A percentile compares a stretch with the other conserved stretches of the same genome.
Conservation (phyloP, 1,140 invertebrate genomes). For the Bathynomus jamesi region DNA sequence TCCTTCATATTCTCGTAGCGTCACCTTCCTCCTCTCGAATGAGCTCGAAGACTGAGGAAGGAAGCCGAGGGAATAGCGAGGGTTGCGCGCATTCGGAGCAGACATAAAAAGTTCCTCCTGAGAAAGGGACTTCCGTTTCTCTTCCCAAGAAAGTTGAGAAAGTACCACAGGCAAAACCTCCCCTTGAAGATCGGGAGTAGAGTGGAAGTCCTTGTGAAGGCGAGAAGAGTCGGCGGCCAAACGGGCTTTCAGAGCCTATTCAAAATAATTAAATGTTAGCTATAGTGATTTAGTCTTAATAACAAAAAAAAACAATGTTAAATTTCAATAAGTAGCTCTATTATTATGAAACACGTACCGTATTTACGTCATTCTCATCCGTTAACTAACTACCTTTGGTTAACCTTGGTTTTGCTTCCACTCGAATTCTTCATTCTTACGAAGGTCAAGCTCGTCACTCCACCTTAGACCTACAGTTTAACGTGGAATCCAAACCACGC, state of each 20-base stretch:
- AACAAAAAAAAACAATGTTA: no score
- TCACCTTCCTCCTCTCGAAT: constrained; percentile 20
- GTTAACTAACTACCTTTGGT: no score
- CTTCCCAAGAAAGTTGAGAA: constrained; percentile 16
- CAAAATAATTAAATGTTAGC: background rate
- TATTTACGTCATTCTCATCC: no score
- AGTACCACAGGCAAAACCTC: constrained; percentile 10
- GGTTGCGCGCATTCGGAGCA: constrained; percentile 36
- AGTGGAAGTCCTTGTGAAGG: constrained; percentile 76
- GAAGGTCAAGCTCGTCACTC: no score
- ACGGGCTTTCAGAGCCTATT: constrained; percentile 35
- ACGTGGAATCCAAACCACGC: no score
- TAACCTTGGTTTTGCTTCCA: no score
- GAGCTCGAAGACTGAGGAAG: constrained; percentile 28
- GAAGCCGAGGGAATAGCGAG: constrained; percentile 42
- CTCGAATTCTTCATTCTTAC: no score
- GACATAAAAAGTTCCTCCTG: constrained; percentile 43
- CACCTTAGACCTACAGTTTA: no score
- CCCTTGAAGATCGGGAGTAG: constrained; percentile 65
- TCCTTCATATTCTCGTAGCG: constrained; percentile 25
- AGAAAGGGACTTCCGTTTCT: constrained; percentile 41
- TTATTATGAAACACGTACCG: no score
- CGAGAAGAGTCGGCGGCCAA: constrained; percentile 25
- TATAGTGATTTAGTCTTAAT: no score
- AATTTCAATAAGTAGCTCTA: no score